Evolutionary conservation across 1,140 invertebrate species (phyloP).

Genomic region (Holcopasites calliopsidis): DNA sequence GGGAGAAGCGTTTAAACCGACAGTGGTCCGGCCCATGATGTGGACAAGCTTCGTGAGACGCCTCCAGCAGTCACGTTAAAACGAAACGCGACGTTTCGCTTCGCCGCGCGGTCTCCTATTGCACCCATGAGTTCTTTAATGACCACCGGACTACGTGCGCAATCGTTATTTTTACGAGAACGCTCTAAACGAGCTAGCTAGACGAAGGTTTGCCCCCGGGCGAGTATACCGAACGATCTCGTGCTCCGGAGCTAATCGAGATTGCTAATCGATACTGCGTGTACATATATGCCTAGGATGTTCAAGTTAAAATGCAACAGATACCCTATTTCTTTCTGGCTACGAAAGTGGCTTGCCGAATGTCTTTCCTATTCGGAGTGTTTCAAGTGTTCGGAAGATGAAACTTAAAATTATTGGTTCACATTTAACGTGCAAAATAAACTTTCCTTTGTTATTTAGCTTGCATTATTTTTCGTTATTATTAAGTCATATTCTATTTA

Average conservation of each 20-base stretch:
- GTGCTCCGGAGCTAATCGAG: constrained; percentile 22
- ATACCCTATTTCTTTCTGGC: no score
- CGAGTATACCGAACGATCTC: constrained; percentile 13
- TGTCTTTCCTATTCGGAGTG: no score
- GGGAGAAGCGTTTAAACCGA: constrained; percentile 53
- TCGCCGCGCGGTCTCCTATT: constrained; percentile 53
- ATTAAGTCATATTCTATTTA: no score
- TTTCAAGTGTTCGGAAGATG: no score
- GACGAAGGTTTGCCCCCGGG: background rate
- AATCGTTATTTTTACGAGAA: constrained; percentile 73
- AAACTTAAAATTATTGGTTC: no score
- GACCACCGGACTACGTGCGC: constrained; percentile 62
- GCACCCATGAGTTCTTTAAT: constrained; percentile 71
- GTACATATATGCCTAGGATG: no score
- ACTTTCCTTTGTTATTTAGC: no score
- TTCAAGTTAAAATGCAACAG: background rate
- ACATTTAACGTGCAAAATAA: no score
- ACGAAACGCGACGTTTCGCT: constrained; percentile 61
- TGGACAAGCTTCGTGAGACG: constrained; percentile 50
- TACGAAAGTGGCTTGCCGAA: no score
- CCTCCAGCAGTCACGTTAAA: constrained; percentile 66
- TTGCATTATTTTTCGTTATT: no score
- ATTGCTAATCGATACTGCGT: no score
- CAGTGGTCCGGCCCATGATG: constrained; percentile 33
- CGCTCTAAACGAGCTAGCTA: constrained; percentile 35